A percentile compares a stretch with the other conserved stretches of the same genome.
These are phyloP conservation scores for Drosophila miranda DNA, from an alignment of 1,140 invertebrate species.

Conservation along the genomic window DNA sequence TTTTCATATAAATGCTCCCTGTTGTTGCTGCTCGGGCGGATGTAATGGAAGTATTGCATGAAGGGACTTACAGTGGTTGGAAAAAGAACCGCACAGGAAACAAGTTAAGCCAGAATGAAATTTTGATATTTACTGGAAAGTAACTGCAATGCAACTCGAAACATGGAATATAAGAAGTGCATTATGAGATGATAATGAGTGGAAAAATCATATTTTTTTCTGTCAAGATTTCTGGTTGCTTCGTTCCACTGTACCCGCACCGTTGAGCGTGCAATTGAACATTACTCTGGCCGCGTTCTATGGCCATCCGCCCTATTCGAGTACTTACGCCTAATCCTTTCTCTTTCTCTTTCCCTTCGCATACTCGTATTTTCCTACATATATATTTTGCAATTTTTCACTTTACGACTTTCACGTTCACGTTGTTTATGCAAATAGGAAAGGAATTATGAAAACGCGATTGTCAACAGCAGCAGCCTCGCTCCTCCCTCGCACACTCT, in stretches of 20 bases:
- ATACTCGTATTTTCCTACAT: constrained; percentile 2
- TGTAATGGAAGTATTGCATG: constrained; percentile 5
- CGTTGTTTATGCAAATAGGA: constrained; percentile 77
- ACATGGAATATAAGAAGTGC: too few relatives aligned
- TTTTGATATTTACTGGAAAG: too few relatives aligned
- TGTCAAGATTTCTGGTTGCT: not conserved
- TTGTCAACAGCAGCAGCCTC: constrained; percentile 67
- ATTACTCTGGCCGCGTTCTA: constrained; percentile 35
- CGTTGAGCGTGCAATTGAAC: constrained; percentile 43
- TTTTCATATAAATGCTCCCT: constrained; percentile 21
- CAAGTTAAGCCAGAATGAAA: too few relatives aligned
- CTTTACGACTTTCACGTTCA: constrained; percentile 75
- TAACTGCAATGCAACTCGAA: too few relatives aligned
- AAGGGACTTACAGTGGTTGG: constrained; percentile 17
- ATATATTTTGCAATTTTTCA: constrained; percentile 75
- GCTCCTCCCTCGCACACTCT: not conserved
- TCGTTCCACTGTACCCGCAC: constrained; percentile 28
- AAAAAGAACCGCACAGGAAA: too few relatives aligned
- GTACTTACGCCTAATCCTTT: constrained; percentile 35
- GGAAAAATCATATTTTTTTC: not conserved
- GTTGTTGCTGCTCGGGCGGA: constrained; percentile 23
- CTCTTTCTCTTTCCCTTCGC: constrained; percentile 36
- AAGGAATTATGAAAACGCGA: constrained; percentile 77
- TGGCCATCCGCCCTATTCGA: constrained; percentile 34
- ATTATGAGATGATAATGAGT: not conserved